Percentiles rank a stretch among this genome's conserved stretches.
These are phyloP conservation scores for Brachypteracias leptosomus DNA, from an alignment of 2,113 vertebrate species.

Conservation along the genomic window DNA sequence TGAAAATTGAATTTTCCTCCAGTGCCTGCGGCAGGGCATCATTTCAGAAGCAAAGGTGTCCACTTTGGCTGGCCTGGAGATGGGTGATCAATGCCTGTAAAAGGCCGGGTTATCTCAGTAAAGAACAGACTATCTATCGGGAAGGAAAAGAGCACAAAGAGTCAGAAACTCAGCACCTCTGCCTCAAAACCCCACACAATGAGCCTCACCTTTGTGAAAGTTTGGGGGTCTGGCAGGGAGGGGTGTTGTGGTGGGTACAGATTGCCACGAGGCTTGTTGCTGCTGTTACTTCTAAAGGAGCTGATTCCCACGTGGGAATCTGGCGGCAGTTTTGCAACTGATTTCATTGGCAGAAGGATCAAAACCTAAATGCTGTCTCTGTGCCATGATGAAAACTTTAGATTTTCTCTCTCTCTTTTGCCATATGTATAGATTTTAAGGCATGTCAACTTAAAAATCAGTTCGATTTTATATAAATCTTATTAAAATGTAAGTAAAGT, in stretches of 20 bases:
- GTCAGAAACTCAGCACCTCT: neutral
- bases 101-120: slow-evolving; percentile 60
- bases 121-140: neutral
- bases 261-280: neutral
- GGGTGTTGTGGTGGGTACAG: neutral
- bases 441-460: slow-evolving; percentile 42
- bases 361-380: slow-evolving; percentile 48
- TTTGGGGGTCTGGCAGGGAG: neutral
- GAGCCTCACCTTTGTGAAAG: rapidly evolving
- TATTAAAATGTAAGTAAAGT: slow-evolving; percentile 50
- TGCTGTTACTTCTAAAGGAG: slow-evolving; percentile 28
- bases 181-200: neutral
- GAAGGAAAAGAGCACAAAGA: neutral
- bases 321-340: slow-evolving; percentile 4
- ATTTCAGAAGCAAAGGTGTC: slow-evolving; percentile 59
- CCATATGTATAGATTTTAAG: slow-evolving; percentile 48
- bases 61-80: slow-evolving; percentile 23
- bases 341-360: slow-evolving; percentile 62
- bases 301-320: neutral
- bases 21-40: neutral
- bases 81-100: slow-evolving; percentile 46
- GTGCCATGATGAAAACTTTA: slow-evolving; percentile 28
- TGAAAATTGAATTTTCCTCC: slow-evolving; percentile 62
- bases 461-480: slow-evolving; percentile 40
- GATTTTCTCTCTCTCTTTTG: slow-evolving; percentile 16